Evolutionary conservation across 2,888 invertebrate species (phyloP).

Genomic region (Phaedon cochleariae): DNA sequence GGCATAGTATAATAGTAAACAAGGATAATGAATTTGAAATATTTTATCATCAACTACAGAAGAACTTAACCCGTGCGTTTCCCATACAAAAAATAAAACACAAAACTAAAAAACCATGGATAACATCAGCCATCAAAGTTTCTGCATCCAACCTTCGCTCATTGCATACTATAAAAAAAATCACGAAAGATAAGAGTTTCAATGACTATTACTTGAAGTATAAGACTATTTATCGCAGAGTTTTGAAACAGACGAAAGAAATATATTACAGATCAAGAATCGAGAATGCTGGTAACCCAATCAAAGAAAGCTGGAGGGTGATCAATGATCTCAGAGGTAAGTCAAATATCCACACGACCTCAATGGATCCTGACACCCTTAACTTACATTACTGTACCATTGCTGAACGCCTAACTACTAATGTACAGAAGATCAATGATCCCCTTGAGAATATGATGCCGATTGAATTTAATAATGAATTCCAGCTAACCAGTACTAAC

Average conservation of each 20-base stretch:
- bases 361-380: neutral
- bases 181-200: neutral
- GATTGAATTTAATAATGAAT: neutral
- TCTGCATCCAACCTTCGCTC: neutral
- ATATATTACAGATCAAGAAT: neutral
- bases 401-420: neutral
- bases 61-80: no score
- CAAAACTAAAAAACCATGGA: neutral
- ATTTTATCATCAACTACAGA: neutral
- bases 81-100: no score
- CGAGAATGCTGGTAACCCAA: neutral
- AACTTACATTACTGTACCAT: neutral
- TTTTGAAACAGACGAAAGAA: neutral
- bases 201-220: neutral
- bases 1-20: neutral
- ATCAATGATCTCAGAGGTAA: neutral
- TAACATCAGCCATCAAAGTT: neutral
- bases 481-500: neutral
- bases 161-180: neutral
- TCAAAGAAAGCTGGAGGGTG: neutral
- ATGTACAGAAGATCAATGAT: neutral
- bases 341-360: neutral
- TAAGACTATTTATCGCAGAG: no score
- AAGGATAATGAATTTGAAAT: neutral
- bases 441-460: neutral